Conservation (phyloP, 2,113 vertebrate species). For the Hemiprocne comata region DNA sequence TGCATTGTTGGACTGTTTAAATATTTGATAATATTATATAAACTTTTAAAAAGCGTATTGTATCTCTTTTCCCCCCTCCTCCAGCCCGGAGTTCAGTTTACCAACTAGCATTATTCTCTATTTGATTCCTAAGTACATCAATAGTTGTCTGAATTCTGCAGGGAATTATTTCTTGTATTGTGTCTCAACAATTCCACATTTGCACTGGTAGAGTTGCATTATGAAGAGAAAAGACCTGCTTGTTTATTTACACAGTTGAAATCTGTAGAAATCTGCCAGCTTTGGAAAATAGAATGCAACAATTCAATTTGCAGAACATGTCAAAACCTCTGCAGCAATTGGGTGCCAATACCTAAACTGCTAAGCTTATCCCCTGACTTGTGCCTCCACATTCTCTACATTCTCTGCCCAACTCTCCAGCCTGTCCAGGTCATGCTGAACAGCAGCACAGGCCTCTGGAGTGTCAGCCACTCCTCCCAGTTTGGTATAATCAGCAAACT, state of each 20-base stretch:
- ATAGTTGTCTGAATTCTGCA: background rate
- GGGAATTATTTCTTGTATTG: background rate
- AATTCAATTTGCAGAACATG: background rate
- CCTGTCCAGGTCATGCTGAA: too few relatives aligned
- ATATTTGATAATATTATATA: background rate
- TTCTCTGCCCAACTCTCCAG: too few relatives aligned
- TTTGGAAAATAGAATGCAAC: background rate
- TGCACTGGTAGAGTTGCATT: background rate
- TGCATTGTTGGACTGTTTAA: background rate
- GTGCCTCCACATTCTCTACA: too few relatives aligned
- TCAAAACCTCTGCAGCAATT: background rate
- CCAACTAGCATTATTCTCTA: background rate
- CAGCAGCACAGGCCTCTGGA: too few relatives aligned
- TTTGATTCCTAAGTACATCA: background rate
- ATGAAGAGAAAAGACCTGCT: background rate
- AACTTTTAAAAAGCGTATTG: background rate
- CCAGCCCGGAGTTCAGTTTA: background rate
- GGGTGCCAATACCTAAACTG: background rate
- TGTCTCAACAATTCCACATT: background rate
- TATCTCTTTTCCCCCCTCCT: background rate
- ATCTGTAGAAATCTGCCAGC: background rate
- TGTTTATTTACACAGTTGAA: background rate
- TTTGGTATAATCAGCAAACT: too few relatives aligned
- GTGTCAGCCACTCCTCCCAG: too few relatives aligned
- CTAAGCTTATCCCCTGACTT: background rate